phyloP scores from a whole-genome alignment of 2,113 vertebrate genomes.

The Delphinapterus leucas region DNA sequence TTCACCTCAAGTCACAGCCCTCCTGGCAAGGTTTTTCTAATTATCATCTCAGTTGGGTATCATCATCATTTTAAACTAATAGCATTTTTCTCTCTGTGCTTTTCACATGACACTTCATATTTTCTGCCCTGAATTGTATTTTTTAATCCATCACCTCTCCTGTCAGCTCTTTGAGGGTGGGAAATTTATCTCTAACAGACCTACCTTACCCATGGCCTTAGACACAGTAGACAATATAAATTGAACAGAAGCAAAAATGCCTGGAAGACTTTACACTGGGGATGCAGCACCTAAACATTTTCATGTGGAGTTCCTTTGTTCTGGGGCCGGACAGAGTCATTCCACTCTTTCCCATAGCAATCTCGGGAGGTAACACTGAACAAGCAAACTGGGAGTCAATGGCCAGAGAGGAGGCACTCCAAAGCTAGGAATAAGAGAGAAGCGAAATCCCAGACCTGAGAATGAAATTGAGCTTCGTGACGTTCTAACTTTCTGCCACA shows the following conservation, averaged over 20 bases:
- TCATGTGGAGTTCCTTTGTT: neutral
- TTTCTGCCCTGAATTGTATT: conserved; percentile 21
- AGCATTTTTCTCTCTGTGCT: neutral
- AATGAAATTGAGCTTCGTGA: neutral
- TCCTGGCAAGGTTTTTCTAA: conserved; percentile 20
- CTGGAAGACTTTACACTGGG: neutral
- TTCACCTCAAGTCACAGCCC: neutral
- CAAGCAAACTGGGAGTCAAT: neutral
- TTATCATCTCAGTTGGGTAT: neutral
- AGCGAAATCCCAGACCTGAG: neutral
- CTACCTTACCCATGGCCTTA: neutral
- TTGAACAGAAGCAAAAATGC: neutral
- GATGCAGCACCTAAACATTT: neutral
- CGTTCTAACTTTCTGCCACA: neutral
- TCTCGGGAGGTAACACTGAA: neutral
- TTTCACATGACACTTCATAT: neutral
- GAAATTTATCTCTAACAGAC: neutral
- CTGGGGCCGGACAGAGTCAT: neutral
- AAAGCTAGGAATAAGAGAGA: neutral
- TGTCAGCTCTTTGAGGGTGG: neutral
- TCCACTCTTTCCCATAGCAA: neutral
- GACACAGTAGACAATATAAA: neutral
- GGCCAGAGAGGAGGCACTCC: neutral
- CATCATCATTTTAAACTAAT: neutral
- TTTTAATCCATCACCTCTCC: conserved; percentile 8